These are phyloP conservation scores for Ahaetulla prasina DNA, from an alignment of 2,113 vertebrate species.

Conservation along the genomic window DNA sequence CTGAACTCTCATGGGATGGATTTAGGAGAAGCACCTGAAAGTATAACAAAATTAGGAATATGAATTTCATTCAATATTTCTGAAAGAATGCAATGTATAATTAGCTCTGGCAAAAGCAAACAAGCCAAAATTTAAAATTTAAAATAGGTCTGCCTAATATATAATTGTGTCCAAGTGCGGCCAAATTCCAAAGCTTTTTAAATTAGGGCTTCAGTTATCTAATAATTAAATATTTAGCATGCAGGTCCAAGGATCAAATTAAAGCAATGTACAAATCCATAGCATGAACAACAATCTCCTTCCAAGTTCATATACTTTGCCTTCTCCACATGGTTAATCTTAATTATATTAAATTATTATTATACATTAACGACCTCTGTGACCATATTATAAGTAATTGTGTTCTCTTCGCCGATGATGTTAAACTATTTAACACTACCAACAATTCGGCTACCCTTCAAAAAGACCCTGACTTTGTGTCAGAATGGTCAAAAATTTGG, in stretches of 20 bases:
- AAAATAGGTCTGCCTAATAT: not conserved
- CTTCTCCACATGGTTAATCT: not conserved
- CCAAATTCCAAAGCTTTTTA: not conserved
- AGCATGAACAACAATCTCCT: not conserved
- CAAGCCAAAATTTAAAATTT: not conserved
- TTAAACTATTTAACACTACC: no score
- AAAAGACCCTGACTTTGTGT: no score
- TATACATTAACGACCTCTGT: no score
- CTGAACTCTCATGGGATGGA: constrained; percentile 80
- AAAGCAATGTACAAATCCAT: not conserved
- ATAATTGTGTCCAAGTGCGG: not conserved
- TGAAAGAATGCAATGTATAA: not conserved
- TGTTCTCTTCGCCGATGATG: no score
- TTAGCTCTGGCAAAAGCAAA: not conserved
- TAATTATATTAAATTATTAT: no score
- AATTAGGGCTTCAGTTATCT: not conserved
- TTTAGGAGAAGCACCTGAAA: constrained; percentile 89
- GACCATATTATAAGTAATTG: no score
- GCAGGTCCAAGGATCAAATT: not conserved
- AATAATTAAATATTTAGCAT: not conserved
- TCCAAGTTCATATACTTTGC: not conserved
- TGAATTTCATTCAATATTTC: not conserved
- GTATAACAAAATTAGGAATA: constrained; percentile 15
- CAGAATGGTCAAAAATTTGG: no score
- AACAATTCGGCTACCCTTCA: no score